These are phyloP conservation scores for Coronaproctus castanopsis DNA, from an alignment of 2,888 invertebrate genomes.

Conservation along the genomic window DNA sequence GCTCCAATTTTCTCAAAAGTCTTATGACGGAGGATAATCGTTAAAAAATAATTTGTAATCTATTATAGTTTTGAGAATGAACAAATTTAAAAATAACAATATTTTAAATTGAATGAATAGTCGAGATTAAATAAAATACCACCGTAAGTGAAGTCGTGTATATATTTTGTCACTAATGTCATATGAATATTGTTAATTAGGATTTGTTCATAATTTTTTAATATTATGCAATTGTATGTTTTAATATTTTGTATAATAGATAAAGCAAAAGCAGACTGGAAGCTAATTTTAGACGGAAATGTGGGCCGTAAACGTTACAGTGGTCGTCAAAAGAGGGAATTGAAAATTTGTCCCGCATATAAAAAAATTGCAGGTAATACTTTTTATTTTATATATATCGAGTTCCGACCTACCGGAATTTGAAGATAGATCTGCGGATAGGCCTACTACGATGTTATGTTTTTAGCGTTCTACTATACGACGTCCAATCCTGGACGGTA, in stretches of 20 bases:
- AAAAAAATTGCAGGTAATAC: not conserved
- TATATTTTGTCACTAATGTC: not conserved
- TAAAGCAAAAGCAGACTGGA: not conserved
- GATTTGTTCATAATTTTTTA: not conserved
- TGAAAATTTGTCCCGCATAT: not conserved
- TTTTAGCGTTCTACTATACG: too few relatives aligned
- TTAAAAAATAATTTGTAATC: too few relatives aligned
- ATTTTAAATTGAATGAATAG: too few relatives aligned
- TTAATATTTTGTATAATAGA: not conserved
- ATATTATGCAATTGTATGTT: not conserved
- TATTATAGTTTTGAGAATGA: too few relatives aligned
- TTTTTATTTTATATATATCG: not conserved
- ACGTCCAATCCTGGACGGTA: too few relatives aligned
- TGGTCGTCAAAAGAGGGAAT: not conserved
- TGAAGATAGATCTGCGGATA: not conserved
- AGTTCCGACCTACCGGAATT: not conserved
- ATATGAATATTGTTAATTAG: not conserved
- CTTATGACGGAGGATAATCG: too few relatives aligned
- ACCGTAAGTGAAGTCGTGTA: too few relatives aligned
- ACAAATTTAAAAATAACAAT: too few relatives aligned
- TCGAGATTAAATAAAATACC: too few relatives aligned
- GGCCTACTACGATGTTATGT: too few relatives aligned
- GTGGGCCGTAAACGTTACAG: not conserved
- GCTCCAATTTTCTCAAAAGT: too few relatives aligned
- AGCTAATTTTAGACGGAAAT: not conserved